Conservation (phyloP, 2,797 vertebrate species). For the Syncerus caffer region DNA sequence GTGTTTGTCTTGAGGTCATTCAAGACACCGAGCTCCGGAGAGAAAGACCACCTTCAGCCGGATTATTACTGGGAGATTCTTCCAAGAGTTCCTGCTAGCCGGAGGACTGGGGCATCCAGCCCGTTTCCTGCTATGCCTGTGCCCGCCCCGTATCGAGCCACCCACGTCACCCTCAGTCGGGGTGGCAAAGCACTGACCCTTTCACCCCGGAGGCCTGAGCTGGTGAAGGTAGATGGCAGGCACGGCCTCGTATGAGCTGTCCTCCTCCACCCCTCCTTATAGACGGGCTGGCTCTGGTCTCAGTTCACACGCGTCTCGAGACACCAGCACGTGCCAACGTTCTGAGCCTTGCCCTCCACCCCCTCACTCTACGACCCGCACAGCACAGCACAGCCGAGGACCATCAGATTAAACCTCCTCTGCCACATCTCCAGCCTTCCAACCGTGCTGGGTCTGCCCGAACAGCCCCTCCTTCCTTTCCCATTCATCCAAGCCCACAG, state of each 20-base stretch:
- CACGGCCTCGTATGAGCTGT: fast-evolving
- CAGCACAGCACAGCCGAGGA: not conserved
- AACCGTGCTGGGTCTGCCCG: fast-evolving
- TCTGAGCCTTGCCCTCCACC: not conserved
- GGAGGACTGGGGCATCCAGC: not conserved
- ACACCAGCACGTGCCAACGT: not conserved
- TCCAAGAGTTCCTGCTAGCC: not conserved
- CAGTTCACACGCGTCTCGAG: not conserved
- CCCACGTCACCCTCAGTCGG: fast-evolving
- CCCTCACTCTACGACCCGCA: not conserved
- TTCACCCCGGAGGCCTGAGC: not conserved
- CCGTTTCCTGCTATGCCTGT: fast-evolving
- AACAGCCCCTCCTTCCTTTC: not conserved
- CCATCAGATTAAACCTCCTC: not conserved
- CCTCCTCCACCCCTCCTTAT: not conserved
- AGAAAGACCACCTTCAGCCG: not conserved
- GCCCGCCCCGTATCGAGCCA: fast-evolving
- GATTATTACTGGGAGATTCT: not conserved
- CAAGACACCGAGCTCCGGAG: not conserved
- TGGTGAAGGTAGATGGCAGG: fast-evolving
- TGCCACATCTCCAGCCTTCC: not conserved
- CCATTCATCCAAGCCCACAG: not conserved
- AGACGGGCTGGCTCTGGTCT: not conserved
- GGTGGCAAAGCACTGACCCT: no score
- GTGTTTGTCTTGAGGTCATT: not conserved